A percentile compares a stretch with the other conserved stretches of the same genome.
Conservation (phyloP, 2,113 vertebrate genomes). For the Boulengeromyrus knoepffleri region DNA sequence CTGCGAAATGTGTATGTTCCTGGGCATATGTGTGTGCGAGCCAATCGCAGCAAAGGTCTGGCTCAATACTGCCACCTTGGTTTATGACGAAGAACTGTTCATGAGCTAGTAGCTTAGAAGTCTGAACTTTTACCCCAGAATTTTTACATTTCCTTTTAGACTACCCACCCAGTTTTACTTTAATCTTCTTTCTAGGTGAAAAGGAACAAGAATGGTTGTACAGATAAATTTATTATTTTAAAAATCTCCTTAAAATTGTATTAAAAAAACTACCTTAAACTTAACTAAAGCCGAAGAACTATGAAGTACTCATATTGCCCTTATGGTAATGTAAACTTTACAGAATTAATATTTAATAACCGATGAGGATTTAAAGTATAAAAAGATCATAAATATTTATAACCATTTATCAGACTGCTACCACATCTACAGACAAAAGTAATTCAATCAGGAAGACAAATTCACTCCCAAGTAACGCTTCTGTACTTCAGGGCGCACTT, state of each 20-base stretch:
- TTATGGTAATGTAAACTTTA: neutral
- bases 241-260: neutral
- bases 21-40: neutral
- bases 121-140: neutral
- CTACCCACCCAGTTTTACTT: neutral
- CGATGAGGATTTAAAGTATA: neutral
- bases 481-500: neutral
- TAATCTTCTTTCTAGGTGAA: neutral
- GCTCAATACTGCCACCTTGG: constrained; percentile 12
- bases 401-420: neutral
- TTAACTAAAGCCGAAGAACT: neutral
- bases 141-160: neutral
- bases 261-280: neutral
- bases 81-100: neutral
- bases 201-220: neutral
- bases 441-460: neutral
- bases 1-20: neutral
- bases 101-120: neutral
- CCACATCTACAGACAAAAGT: neutral
- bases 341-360: neutral
- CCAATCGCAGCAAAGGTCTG: neutral
- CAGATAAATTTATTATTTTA: neutral
- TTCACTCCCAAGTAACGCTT: neutral
- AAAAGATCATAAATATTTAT: neutral
- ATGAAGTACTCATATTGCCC: neutral